phyloP scores from a whole-genome alignment of 92 coral and sea anemone species.

The Zoanthus sociatus region DNA sequence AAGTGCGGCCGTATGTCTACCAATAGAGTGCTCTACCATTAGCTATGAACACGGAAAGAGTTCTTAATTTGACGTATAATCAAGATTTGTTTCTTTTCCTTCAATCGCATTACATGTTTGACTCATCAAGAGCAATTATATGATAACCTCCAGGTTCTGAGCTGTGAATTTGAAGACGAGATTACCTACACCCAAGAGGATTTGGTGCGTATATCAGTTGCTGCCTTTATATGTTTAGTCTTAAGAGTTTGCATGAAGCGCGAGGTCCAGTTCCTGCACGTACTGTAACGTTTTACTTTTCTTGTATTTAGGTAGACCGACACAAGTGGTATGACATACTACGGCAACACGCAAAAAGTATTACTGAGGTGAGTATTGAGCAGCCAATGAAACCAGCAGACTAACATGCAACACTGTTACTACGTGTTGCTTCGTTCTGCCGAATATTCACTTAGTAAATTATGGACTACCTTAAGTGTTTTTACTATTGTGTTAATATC shows the following conservation, averaged over 20 bases:
- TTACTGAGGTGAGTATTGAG: constrained; percentile 69
- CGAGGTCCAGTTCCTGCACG: background rate
- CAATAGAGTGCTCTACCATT: background rate
- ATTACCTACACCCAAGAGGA: constrained; percentile 62
- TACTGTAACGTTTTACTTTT: background rate
- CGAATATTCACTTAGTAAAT: too few species aligned
- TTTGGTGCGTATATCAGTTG: constrained; percentile 55
- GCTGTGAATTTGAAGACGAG: constrained; percentile 88
- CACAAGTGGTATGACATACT: constrained; percentile 65
- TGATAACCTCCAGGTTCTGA: constrained; percentile 63
- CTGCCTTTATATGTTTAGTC: too few species aligned
- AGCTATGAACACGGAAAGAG: background rate
- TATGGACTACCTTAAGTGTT: too few species aligned
- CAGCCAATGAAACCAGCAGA: background rate
- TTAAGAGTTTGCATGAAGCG: background rate
- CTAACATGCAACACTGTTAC: too few species aligned
- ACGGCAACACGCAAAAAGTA: constrained; percentile 58
- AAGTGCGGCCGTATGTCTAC: background rate
- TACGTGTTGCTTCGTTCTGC: too few species aligned
- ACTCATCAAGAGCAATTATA: background rate
- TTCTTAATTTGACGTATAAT: background rate
- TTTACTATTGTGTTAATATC: too few species aligned
- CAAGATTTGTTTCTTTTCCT: background rate
- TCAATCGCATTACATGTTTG: background rate
- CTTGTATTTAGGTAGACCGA: constrained; percentile 49